These are phyloP conservation scores for Erebia aethiops DNA, from an alignment of 2,888 invertebrate species.

Conservation along the genomic window DNA sequence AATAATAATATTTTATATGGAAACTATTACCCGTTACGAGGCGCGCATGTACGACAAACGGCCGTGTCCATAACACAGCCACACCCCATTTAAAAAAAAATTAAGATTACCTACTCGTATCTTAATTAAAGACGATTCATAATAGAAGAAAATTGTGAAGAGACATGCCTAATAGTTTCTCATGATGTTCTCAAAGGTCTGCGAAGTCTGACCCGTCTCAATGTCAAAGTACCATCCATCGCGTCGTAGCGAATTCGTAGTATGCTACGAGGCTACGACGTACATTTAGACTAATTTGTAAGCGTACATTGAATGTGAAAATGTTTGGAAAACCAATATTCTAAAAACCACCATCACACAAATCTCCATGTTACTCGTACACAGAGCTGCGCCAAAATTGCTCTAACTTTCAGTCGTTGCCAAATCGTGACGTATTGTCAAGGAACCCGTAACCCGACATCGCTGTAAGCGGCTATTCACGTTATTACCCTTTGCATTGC, in stretches of 20 bases:
- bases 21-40: no score
- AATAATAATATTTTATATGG: no score
- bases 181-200: no score
- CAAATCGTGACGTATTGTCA: slow-evolving; percentile 34
- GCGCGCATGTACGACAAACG: no score
- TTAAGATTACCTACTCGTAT: no score
- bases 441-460: slow-evolving; percentile 5
- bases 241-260: not conserved
- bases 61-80: no score
- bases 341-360: slow-evolving; percentile 14
- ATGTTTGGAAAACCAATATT: slow-evolving; percentile 5
- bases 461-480: slow-evolving; percentile 21
- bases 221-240: not conserved
- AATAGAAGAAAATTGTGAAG: no score
- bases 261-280: not conserved
- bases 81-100: no score
- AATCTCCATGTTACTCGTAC: slow-evolving; percentile 16
- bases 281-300: not conserved
- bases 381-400: slow-evolving; percentile 22
- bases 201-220: no score
- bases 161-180: no score
- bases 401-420: slow-evolving; percentile 32
- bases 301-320: not conserved
- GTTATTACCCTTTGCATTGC: slow-evolving; percentile 37
- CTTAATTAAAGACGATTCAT: no score